Conservation (phyloP, 2,113 vertebrate genomes). For the Pavo muticus region DNA sequence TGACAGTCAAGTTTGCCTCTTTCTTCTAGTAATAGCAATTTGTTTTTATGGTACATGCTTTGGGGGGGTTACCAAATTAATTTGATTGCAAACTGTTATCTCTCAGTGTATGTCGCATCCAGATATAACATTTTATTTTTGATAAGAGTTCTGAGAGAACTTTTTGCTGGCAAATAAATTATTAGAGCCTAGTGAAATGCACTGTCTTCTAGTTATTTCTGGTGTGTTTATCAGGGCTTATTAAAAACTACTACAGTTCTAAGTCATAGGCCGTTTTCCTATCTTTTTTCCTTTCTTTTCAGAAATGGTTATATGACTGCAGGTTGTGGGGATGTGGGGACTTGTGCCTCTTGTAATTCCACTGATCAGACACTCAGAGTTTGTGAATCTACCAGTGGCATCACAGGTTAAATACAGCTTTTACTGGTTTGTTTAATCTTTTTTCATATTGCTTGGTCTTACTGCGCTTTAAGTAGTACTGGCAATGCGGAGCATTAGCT, state of each 20-base stretch:
- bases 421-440: not conserved
- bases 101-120: not conserved
- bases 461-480: not conserved
- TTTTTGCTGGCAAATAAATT: not conserved
- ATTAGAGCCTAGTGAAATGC: not conserved
- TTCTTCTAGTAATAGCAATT: not conserved
- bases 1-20: not conserved
- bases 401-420: not conserved
- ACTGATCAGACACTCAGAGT: not conserved
- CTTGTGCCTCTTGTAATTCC: not conserved
- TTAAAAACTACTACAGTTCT: not conserved
- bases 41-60: not conserved
- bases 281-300: constrained; percentile 1
- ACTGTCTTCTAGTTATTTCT: not conserved
- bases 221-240: not conserved
- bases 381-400: not conserved
- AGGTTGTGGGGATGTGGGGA: not conserved
- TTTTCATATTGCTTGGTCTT: not conserved
- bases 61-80: not conserved
- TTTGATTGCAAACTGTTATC: not conserved
- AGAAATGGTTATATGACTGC: not conserved
- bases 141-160: not conserved
- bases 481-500: not conserved
- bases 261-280: not conserved
- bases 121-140: not conserved